A percentile compares a stretch with the other conserved stretches of the same genome.
These are phyloP conservation scores for Thumatha senex DNA, from an alignment of 2,888 invertebrate genomes.

Conservation along the genomic window DNA sequence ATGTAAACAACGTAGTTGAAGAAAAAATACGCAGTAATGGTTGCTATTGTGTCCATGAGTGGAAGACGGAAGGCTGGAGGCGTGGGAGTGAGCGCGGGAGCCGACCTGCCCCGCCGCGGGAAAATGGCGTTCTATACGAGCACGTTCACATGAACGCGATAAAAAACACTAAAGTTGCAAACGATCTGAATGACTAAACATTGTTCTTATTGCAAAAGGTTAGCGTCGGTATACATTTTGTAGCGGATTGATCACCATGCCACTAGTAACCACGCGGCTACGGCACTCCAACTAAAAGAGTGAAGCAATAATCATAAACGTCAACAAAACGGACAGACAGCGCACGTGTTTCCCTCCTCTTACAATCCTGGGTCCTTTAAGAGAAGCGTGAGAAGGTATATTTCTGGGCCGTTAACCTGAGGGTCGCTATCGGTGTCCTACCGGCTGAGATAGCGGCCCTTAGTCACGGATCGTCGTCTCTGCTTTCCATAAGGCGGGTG, in stretches of 20 bases:
- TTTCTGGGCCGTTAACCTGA: too few relatives aligned
- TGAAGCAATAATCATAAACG: too few relatives aligned
- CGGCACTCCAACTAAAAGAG: too few relatives aligned
- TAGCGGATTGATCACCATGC: background rate
- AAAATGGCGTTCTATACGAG: constrained; percentile 55
- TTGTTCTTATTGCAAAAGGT: constrained; percentile 4
- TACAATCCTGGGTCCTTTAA: too few relatives aligned
- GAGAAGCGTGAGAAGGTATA: too few relatives aligned
- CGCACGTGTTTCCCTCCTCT: too few relatives aligned
- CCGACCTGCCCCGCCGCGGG: constrained; percentile 65
- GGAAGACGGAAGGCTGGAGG: constrained; percentile 66
- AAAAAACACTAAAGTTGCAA: constrained; percentile 38
- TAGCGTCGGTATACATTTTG: background rate
- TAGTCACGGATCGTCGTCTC: too few relatives aligned
- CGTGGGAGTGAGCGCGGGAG: constrained; percentile 68
- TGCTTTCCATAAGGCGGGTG: too few relatives aligned
- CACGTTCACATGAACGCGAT: constrained; percentile 54
- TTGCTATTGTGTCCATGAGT: constrained; percentile 69
- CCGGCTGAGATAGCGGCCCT: too few relatives aligned
- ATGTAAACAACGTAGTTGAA: constrained; percentile 65
- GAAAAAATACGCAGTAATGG: constrained; percentile 71
- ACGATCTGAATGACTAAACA: constrained; percentile 33
- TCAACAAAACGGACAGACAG: too few relatives aligned
- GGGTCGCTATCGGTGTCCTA: too few relatives aligned
- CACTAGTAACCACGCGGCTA: too few relatives aligned